phyloP scores from a whole-genome alignment of 1,140 invertebrate genomes.

The Trissolcus basalis region DNA sequence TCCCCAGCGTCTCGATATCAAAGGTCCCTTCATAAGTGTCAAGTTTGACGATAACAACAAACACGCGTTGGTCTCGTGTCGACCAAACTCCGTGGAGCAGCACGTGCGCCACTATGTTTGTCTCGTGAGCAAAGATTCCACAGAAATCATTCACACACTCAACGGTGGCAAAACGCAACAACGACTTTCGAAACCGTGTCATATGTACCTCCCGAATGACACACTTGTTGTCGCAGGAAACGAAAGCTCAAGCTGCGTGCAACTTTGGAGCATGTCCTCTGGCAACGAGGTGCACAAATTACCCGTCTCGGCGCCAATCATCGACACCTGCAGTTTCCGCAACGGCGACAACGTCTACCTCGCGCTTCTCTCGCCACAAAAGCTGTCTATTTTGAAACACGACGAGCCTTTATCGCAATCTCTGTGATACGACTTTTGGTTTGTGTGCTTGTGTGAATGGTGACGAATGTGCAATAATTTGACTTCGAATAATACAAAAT shows the following conservation, averaged over 20 bases:
- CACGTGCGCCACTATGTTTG: conserved; percentile 80
- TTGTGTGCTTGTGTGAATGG: background rate
- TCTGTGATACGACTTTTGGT: conserved; percentile 30
- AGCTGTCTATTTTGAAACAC: conserved; percentile 79
- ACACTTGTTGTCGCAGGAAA: conserved; percentile 82
- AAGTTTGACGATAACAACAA: conserved; percentile 81
- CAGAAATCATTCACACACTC: conserved; percentile 79
- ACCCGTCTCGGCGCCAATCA: conserved; percentile 78
- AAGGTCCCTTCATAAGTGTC: conserved; percentile 85
- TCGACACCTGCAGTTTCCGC: conserved; percentile 81
- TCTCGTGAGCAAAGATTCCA: conserved; percentile 75
- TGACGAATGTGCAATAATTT: background rate
- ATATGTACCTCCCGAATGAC: conserved; percentile 77
- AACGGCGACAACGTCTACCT: conserved; percentile 75
- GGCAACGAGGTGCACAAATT: conserved; percentile 78
- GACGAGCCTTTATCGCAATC: conserved; percentile 15
- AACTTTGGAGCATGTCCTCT: conserved; percentile 82
- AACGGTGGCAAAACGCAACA: conserved; percentile 80
- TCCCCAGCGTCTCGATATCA: conserved; percentile 79
- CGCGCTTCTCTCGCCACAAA: conserved; percentile 81
- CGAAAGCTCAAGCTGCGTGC: conserved; percentile 79
- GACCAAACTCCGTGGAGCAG: conserved; percentile 75
- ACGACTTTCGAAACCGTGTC: conserved; percentile 79
- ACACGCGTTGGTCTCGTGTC: conserved; percentile 80
- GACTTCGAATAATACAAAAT: background rate